Evolutionary conservation across 2,113 vertebrate species (phyloP).

Genomic region (Zosterops pallidus): DNA sequence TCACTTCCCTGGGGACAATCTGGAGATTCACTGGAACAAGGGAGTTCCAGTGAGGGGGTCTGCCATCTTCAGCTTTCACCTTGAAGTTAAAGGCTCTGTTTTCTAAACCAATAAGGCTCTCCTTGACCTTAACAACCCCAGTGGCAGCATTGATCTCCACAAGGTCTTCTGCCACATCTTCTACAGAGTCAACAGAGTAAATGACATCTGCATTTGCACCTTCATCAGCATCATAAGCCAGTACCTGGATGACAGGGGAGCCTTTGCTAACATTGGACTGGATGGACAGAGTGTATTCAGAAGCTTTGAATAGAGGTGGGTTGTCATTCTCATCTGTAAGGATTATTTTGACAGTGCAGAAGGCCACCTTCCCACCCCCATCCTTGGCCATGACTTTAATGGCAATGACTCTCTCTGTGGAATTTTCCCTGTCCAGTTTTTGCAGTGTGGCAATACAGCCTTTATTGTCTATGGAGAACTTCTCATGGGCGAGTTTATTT

Average conservation of each 20-base stretch:
- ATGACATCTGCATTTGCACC: constrained; percentile 94
- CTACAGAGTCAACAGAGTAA: constrained; percentile 86
- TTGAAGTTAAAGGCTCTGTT: constrained; percentile 91
- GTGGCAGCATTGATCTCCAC: constrained; percentile 92
- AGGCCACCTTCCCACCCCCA: constrained; percentile 90
- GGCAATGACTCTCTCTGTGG: constrained; percentile 89
- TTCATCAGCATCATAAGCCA: constrained; percentile 95
- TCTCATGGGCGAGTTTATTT: constrained; percentile 92
- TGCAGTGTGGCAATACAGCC: constrained; percentile 88
- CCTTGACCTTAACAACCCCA: constrained; percentile 88
- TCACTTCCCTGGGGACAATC: constrained; percentile 87
- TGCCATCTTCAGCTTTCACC: constrained; percentile 91
- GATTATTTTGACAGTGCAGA: constrained; percentile 96
- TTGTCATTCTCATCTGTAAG: constrained; percentile 98
- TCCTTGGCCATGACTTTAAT: constrained; percentile 97
- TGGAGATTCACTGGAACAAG: constrained; percentile 87
- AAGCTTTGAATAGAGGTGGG: constrained; percentile 88
- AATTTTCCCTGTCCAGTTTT: constrained; percentile 92
- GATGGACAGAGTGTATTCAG: constrained; percentile 88
- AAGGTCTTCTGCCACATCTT: constrained; percentile 82
- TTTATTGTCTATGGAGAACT: constrained; percentile 83
- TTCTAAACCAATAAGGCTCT: constrained; percentile 88
- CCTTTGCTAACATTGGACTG: constrained; percentile 91
- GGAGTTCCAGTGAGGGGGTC: constrained; percentile 89
- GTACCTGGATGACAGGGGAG: constrained; percentile 88